These are phyloP conservation scores for Euborellia annulipes DNA, from an alignment of 1,140 invertebrate species.

Conservation along the genomic window DNA sequence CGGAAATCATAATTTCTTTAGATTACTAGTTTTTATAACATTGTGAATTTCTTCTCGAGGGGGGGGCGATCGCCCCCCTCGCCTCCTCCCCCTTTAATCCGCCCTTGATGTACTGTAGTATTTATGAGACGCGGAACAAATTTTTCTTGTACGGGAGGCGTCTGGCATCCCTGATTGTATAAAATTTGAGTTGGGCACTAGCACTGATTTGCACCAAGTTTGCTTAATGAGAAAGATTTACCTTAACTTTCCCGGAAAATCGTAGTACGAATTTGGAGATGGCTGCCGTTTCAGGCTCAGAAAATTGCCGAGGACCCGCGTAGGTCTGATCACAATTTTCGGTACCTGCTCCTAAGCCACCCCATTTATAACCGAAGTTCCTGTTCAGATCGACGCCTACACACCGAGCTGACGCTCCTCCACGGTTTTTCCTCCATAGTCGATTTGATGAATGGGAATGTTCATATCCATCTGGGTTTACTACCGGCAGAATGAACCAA, in stretches of 20 bases:
- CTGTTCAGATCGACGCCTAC: slow-evolving; percentile 49
- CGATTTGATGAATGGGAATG: slow-evolving; percentile 25
- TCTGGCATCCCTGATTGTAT: too few relatives aligned
- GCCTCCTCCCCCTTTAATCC: too few relatives aligned
- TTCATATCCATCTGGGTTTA: slow-evolving; percentile 46
- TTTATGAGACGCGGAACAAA: too few relatives aligned
- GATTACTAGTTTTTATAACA: too few relatives aligned
- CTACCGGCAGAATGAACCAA: slow-evolving; percentile 37
- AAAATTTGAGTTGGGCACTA: too few relatives aligned
- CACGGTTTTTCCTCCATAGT: slow-evolving; percentile 37
- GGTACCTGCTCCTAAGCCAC: slow-evolving; percentile 52
- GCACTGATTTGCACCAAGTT: too few relatives aligned
- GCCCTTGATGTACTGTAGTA: too few relatives aligned
- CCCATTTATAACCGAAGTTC: slow-evolving; percentile 53
- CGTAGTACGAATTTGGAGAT: slow-evolving; percentile 17
- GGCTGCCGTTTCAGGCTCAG: slow-evolving; percentile 65
- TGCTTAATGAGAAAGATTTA: too few relatives aligned
- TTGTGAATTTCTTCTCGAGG: too few relatives aligned
- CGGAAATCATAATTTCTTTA: too few relatives aligned
- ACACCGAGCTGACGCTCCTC: slow-evolving; percentile 13
- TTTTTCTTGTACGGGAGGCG: too few relatives aligned
- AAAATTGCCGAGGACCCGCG: slow-evolving; percentile 58
- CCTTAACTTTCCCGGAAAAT: slow-evolving; percentile 18
- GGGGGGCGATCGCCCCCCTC: too few relatives aligned
- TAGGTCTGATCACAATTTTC: slow-evolving; percentile 67